Evolutionary conservation across 2,797 vertebrate genomes (phyloP), one percentile per base, ranked within the genome.

Genomic region (Tenualosa thibaudeaui): DNA sequence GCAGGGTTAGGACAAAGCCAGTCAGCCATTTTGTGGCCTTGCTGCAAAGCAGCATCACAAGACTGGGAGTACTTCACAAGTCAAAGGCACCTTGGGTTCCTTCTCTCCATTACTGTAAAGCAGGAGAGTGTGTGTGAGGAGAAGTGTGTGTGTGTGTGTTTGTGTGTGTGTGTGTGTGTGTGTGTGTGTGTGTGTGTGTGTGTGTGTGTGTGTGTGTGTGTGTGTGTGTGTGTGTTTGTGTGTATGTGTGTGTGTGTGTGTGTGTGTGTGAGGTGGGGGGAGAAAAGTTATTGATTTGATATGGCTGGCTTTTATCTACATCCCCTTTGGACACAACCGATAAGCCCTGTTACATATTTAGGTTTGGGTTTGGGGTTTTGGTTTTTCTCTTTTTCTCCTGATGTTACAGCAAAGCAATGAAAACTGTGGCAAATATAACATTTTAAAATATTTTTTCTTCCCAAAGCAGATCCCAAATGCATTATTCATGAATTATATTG

Each of bases 301-400:
- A 91, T 91, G 91, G 92, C 91, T 91, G 90, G 88, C 89, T 84
- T 85, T 90, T 93, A 91, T 91, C 92, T 92, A 91, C 75, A 90
- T 92, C 71, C 71, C 71, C 71, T 78, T 31, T 12, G 71, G 71
- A 46, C 71, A 46, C 37, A 7, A 46, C 40, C 46, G 71, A 78
- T 78, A 78, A 78, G 71, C 22, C 71, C 68, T 19, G 71, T 46
- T 46, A 78, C 71, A 78, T 43, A 17, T 78, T 78, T 46, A 17
- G 37, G 5, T 43, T 22, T 22, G 4, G 31, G 12, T 37, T 68
- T 10, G 31, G 58, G n/a, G 22, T 62, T 24, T 24, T n/a, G 24
- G 24, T 68, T 31, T 2, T 40, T 31, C 10, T 68, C 3, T 65
- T 26, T 65, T 31, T 26, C 7, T 26, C 24, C 7, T 65, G 24